These are phyloP conservation scores for Phymastichus coffea DNA, from an alignment of 1,140 invertebrate genomes.

Conservation along the genomic window DNA sequence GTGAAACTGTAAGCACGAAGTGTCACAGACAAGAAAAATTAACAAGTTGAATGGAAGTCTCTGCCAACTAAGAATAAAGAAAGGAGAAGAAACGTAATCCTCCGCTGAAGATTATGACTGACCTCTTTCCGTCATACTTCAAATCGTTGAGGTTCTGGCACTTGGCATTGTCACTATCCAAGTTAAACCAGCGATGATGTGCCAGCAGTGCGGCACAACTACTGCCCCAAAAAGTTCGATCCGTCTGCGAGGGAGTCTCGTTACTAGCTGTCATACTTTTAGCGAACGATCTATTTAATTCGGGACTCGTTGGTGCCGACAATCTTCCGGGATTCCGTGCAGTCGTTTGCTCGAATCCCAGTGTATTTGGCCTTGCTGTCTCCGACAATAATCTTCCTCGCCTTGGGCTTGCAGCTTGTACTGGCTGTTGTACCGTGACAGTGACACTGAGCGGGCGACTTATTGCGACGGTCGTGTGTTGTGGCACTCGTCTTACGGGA, in stretches of 20 bases:
- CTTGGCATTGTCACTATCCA: constrained; percentile 39
- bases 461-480: constrained; percentile 50
- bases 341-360: background rate
- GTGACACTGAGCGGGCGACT: constrained; percentile 51
- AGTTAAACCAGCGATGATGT: constrained; percentile 53
- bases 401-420: constrained; percentile 30
- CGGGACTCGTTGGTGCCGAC: constrained; percentile 52
- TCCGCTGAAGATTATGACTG: too few relatives aligned
- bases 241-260: constrained; percentile 36
- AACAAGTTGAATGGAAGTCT: constrained; percentile 3
- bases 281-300: constrained; percentile 49
- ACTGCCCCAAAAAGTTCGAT: constrained; percentile 50
- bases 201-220: constrained; percentile 50
- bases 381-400: constrained; percentile 47
- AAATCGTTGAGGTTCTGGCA: constrained; percentile 39
- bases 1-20: too few relatives aligned
- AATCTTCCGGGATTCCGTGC: constrained; percentile 31
- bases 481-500: constrained; percentile 47
- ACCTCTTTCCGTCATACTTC: constrained; percentile 52
- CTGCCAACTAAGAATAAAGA: too few relatives aligned
- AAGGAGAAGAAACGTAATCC: too few relatives aligned
- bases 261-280: constrained; percentile 34
- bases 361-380: constrained; percentile 37
- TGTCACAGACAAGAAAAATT: too few relatives aligned
- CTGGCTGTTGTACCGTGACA: constrained; percentile 46